These are phyloP conservation scores for Platycheirus albimanus DNA, from an alignment of 2,888 invertebrate genomes.

Conservation along the genomic window DNA sequence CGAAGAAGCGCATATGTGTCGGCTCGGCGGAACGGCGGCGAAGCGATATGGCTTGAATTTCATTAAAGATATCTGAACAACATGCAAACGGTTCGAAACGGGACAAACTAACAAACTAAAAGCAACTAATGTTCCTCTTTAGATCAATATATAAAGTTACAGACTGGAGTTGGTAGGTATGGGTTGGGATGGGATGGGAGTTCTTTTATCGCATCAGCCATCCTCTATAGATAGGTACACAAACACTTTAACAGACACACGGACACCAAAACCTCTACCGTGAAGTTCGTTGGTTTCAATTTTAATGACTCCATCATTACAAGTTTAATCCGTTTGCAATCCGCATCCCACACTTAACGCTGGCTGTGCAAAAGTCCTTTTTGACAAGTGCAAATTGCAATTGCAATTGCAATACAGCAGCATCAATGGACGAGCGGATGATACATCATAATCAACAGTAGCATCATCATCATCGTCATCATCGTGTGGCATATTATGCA, in stretches of 20 bases:
- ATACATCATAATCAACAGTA: conserved; percentile 72
- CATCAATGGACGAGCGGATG: conserved; percentile 70
- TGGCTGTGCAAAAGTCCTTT: conserved; percentile 71
- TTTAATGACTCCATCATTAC: conserved; percentile 72
- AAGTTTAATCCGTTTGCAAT: conserved; percentile 70
- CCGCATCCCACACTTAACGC: conserved; percentile 57
- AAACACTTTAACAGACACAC: no score
- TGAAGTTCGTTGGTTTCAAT: conserved; percentile 47
- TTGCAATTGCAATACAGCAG: conserved; percentile 56
- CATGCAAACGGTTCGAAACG: background rate
- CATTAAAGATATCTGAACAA: conserved; percentile 56
- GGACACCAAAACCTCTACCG: background rate
- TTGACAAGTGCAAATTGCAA: conserved; percentile 73
- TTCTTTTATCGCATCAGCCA: conserved; percentile 3
- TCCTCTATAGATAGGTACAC: no score
- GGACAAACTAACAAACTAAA: conserved; percentile 33
- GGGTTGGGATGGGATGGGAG: no score
- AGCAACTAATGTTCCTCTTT: conserved; percentile 19
- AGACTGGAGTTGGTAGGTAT: no score
- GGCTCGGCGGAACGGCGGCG: no score
- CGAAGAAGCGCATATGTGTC: conserved; percentile 58
- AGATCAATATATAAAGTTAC: conserved; percentile 31
- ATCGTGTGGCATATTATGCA: conserved; percentile 48
- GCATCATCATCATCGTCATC: no score
- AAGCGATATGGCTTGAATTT: no score